Conservation (phyloP, 2,113 vertebrate genomes). For the Scomber colias region DNA sequence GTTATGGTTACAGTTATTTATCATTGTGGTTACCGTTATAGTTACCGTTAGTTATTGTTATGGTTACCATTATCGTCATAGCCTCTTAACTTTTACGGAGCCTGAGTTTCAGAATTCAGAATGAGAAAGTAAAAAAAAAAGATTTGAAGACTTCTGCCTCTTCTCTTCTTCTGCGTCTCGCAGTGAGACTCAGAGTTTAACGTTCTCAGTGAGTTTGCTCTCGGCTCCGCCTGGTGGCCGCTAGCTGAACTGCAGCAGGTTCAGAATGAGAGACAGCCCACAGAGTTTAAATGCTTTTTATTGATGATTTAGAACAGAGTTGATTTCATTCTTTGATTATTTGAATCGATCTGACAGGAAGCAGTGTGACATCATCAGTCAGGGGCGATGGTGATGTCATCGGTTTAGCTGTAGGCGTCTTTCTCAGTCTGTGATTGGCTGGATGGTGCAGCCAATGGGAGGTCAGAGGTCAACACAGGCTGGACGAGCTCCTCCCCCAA, state of each 20-base stretch:
- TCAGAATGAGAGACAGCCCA: neutral
- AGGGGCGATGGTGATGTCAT: neutral
- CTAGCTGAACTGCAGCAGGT: neutral
- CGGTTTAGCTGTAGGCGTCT: constrained; percentile 61
- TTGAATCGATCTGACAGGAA: constrained; percentile 19
- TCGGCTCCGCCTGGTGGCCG: neutral
- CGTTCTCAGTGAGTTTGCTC: no score
- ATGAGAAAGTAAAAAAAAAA: no score
- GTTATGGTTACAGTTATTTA: no score
- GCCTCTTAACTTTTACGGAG: no score
- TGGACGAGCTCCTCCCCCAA: constrained; percentile 45
- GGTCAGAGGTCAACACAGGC: constrained; percentile 4
- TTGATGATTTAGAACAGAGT: constrained; percentile 36
- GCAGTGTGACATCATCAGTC: constrained; percentile 1
- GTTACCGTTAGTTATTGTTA: no score
- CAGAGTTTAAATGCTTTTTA: constrained; percentile 47
- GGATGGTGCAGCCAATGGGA: constrained; percentile 43
- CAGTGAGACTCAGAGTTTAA: no score
- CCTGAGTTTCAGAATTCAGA: no score
- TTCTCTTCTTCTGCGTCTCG: no score
- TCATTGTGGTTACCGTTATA: no score
- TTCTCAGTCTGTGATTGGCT: constrained; percentile 59
- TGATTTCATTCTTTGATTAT: neutral
- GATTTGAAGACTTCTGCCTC: no score
- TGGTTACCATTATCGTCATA: no score